Conservation (phyloP, 2,797 vertebrate genomes). For the Sebastes diaconus region DNA sequence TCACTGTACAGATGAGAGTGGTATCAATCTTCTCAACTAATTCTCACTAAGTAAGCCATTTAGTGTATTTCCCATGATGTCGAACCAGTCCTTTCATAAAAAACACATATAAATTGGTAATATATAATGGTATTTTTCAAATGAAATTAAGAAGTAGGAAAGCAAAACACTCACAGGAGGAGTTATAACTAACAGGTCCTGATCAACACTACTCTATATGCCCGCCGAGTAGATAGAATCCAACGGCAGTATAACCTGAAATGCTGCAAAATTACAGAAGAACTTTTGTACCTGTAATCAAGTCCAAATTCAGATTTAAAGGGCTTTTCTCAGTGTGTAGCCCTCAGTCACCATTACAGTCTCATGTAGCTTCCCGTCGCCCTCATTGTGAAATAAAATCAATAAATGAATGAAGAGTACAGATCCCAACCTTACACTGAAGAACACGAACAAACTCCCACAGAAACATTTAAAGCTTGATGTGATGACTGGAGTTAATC, state of each 20-base stretch:
- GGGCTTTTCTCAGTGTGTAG: background rate
- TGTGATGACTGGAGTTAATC: background rate
- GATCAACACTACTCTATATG: background rate
- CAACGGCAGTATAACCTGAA: background rate
- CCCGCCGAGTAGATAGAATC: background rate
- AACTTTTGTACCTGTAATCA: conserved; percentile 3
- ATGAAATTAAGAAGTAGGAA: background rate
- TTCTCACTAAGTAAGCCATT: background rate
- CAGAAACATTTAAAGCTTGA: conserved; percentile 1
- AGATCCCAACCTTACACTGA: background rate
- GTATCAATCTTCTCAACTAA: background rate
- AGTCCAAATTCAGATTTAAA: background rate
- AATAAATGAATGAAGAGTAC: conserved; percentile 13
- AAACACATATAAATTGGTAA: background rate
- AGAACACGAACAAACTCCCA: background rate
- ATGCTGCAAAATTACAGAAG: background rate
- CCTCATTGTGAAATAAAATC: background rate
- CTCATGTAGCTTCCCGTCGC: conserved; percentile 1
- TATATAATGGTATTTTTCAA: background rate
- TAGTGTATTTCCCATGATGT: background rate
- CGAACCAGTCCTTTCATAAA: background rate
- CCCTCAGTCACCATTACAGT: background rate
- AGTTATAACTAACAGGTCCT: background rate
- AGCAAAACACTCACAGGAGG: background rate
- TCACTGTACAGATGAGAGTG: too few relatives aligned